Base-by-base conservation (phyloP, 2,113 vertebrate genomes). In the Sinocyclocheilus anophthalmus region DNA sequence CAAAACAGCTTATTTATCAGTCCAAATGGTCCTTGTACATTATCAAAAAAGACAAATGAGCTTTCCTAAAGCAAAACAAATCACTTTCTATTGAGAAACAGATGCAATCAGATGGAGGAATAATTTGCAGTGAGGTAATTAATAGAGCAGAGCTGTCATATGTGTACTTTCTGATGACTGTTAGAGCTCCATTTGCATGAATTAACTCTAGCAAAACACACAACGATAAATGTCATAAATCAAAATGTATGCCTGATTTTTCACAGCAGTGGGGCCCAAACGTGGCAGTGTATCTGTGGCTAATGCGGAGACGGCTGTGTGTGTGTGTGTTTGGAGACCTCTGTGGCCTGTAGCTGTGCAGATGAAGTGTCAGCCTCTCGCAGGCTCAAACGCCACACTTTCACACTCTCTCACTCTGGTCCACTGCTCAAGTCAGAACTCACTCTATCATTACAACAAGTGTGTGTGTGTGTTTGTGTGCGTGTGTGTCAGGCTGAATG, bases 331-430 rank as follows among this genome's bases (percentile, higher is more conserved):
- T 86, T 89, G 84, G 84, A 70, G 42, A 20, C 57, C 20, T 59
- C 20, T 59, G 57, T 22, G 57, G 57, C 93, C 93, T 76, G 91
- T 90, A 93, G 93, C 93, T 92, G 87, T 92, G 90, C 85, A 91
- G 91, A 79, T 63, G 84, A 92, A 88, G 90, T 89, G 94, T 93
- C 94, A 93, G 16, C 91, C 92, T 90, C 87, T 86, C 86, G 92
- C 92, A 91, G 88, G 91, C 93, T 92, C 92, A 93, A 87, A 84
- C 80, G 30, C 81, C 59, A 63, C 70, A 81, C 57, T 90, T 93
- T 92, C 92, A 88, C 92, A 93, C 92, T 93, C 93, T 93, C 92
- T 92, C 92, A 93, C 92, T 92, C 90, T 89, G 90, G 89, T 89
- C 85, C 81, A 88, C 85, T 83, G 87, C 87, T 91, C 69, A 90